These are phyloP conservation scores for Melinopterus prodromus DNA, from an alignment of 2,888 invertebrate genomes.

Conservation along the genomic window DNA sequence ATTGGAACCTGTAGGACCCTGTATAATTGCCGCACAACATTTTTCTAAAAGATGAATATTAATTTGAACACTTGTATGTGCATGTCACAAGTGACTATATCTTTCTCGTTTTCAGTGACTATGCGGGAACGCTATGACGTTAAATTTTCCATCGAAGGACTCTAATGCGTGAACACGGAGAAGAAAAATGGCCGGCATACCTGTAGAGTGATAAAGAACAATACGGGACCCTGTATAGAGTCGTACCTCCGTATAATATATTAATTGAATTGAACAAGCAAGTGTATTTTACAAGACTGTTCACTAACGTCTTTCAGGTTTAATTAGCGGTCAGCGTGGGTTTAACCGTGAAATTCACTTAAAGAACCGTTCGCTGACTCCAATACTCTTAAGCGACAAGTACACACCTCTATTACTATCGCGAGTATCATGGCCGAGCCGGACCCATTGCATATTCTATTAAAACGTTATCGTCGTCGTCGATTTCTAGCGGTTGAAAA, in stretches of 20 bases:
- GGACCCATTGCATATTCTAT: not conserved
- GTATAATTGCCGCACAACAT: too few species aligned
- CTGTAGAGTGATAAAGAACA: not conserved
- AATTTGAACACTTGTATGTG: too few species aligned
- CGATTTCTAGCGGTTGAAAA: not conserved
- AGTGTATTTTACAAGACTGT: constrained; percentile 36
- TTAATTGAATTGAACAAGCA: constrained; percentile 34
- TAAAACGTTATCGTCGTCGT: not conserved
- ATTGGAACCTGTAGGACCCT: too few species aligned
- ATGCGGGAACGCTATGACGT: not conserved
- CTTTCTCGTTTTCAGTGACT: not conserved
- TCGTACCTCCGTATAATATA: constrained; percentile 34
- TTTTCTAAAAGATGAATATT: too few species aligned
- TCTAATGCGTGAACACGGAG: constrained; percentile 11
- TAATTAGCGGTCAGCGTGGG: constrained; percentile 38
- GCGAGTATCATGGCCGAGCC: not conserved
- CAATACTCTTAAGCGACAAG: constrained; percentile 15
- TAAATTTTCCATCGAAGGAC: not conserved
- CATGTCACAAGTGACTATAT: not conserved
- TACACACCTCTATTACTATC: constrained; percentile 4
- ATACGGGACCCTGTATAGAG: constrained; percentile 21
- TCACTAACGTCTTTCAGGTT: constrained; percentile 36
- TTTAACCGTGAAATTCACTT: constrained; percentile 39
- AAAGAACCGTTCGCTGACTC: constrained; percentile 33
- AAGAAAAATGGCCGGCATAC: not conserved